These are phyloP conservation scores for Drosophila ananassae DNA, from an alignment of 1,140 invertebrate genomes.

Conservation along the genomic window DNA sequence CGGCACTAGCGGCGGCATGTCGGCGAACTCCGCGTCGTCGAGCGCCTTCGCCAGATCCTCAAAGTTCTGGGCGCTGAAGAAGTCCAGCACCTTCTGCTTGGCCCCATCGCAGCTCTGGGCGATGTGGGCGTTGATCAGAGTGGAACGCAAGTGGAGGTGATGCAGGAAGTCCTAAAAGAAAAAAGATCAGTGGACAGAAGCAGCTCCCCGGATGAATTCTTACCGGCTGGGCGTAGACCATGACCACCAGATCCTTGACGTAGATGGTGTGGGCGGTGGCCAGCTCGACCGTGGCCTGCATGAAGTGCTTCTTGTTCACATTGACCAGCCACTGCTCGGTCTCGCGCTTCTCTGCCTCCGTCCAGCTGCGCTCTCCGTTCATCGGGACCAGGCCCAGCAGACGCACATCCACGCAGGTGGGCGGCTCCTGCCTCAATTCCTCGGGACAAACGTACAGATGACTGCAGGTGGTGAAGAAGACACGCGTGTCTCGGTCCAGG, in stretches of 20 bases:
- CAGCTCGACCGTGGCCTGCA: constrained; percentile 8
- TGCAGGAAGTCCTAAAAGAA: neutral
- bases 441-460: constrained; percentile 39
- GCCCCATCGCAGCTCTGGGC: too few relatives aligned
- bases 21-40: too few relatives aligned
- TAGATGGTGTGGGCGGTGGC: constrained; percentile 13
- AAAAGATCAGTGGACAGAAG: neutral
- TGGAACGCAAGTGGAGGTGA: too few relatives aligned
- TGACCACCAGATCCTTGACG: neutral
- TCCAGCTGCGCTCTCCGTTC: constrained; percentile 4
- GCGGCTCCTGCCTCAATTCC: neutral
- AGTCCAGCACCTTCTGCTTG: too few relatives aligned
- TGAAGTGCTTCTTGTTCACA: neutral
- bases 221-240: neutral
- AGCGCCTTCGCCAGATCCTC: too few relatives aligned
- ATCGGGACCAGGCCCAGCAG: constrained; percentile 7
- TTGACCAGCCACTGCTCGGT: neutral
- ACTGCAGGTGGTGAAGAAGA: constrained; percentile 18
- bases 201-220: neutral
- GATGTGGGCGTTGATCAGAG: too few relatives aligned
- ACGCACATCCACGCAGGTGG: constrained; percentile 40
- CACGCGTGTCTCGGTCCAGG: constrained; percentile 51
- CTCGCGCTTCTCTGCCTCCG: neutral
- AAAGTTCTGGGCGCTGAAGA: too few relatives aligned
- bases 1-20: too few relatives aligned